Evolutionary conservation across 2,888 invertebrate genomes (phyloP), one percentile per base, ranked within the genome.

Genomic region (Coenonympha glycerion): DNA sequence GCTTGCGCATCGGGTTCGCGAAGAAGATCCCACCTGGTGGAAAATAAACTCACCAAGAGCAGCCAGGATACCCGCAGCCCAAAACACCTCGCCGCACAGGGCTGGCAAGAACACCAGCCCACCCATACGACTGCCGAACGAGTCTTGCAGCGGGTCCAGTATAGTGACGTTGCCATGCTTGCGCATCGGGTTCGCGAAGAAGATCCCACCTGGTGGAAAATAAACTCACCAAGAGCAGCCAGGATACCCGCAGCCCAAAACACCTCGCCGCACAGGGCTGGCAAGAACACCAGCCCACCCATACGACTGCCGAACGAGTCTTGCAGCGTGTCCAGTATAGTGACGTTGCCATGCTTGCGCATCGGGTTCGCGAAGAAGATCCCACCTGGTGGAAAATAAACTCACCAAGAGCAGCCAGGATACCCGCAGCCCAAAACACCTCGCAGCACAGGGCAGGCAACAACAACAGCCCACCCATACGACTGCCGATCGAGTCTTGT

Each of bases 161-260:
- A 99, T 99, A 26, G 99, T 99, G 60, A 99, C 94, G 88, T 99
- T 99, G 58, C 98, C 98, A 85, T 98, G 96, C 76, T 94, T 91
- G 61, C 99, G 90, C 99, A 99, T 99, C 69, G 96, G 95, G 85
- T 96, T 97, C 62, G 99, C 99, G 87, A 99, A 99, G 88, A 99
- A 97, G 68, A 97, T 91, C 9, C 99, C 99, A 60, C 98, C 98
- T 95, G 75, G 2, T 22, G 24, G 40, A 37, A 15, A 3, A 1
- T 9, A 34, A 19, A 6, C 4, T 34, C 9, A 19, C 3, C 6
- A 31, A 13, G 13, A 15, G 3, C 15, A 6, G 3, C 11, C 47
- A 99, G 88, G 64, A 99, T 98, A 47, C 98, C 98, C 0, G 98
- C 99, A 0, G 98, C 98, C 99, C 99, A 99, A 88, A 99, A 99